phyloP scores from a whole-genome alignment of 1,140 invertebrate species.

The Charaxes varanes region DNA sequence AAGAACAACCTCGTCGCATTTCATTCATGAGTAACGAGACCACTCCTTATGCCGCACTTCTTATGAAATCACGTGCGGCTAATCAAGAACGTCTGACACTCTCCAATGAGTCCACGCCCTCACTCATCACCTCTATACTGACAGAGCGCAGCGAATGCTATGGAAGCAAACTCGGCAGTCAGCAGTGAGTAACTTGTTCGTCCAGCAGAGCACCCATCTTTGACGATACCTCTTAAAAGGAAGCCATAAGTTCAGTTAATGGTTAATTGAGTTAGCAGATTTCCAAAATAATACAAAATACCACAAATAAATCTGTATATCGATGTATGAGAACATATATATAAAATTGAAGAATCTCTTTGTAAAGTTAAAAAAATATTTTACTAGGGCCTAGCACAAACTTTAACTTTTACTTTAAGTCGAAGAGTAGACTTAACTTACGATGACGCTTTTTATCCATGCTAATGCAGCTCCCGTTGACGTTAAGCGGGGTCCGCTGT shows the following conservation, averaged over 20 bases:
- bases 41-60: constrained; percentile 34
- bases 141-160: constrained; percentile 36
- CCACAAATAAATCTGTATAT: too few relatives aligned
- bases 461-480: too few relatives aligned
- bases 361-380: too few relatives aligned
- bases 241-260: not conserved
- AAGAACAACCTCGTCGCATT: constrained; percentile 37
- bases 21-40: constrained; percentile 53
- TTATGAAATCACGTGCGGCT: constrained; percentile 30
- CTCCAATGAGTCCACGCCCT: constrained; percentile 10
- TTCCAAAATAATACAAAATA: too few relatives aligned
- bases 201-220: not conserved
- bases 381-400: too few relatives aligned
- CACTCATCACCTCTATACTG: constrained; percentile 26
- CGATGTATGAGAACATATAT: too few relatives aligned
- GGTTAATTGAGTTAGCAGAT: too few relatives aligned
- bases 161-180: constrained; percentile 23
- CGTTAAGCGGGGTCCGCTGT: too few relatives aligned
- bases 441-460: too few relatives aligned
- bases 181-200: constrained; percentile 23
- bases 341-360: too few relatives aligned
- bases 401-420: too few relatives aligned
- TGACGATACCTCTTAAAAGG: not conserved
- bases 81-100: constrained; percentile 16
- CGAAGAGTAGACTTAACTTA: too few relatives aligned